Evolutionary conservation across 2,888 invertebrate species (phyloP).

Genomic region (Neoascia interrupta): DNA sequence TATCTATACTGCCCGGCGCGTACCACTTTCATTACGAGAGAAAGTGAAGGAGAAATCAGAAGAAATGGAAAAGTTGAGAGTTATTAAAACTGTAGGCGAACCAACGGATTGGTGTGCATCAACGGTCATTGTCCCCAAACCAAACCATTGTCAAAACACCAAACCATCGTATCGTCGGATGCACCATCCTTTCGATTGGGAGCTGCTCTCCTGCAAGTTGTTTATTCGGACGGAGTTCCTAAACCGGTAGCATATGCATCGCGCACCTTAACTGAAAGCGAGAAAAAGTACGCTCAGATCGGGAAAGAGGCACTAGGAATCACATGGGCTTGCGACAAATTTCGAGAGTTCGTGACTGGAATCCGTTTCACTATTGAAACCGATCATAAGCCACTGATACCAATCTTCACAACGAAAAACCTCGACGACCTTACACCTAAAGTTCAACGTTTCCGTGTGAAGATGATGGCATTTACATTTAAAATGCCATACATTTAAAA

Average conservation of each 20-base stretch:
- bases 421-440: not conserved
- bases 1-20: too few species aligned
- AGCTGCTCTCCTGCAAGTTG: too few species aligned
- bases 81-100: too few species aligned
- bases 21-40: too few species aligned
- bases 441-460: not conserved
- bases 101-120: too few species aligned
- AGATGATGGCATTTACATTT: not conserved
- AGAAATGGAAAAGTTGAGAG: too few species aligned
- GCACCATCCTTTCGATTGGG: not conserved
- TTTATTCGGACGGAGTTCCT: not conserved
- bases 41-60: too few species aligned
- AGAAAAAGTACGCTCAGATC: not conserved
- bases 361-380: not conserved
- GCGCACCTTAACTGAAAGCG: not conserved
- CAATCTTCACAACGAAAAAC: conserved; percentile 6
- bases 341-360: not conserved
- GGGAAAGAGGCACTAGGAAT: not conserved
- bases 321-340: not conserved
- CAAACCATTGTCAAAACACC: too few species aligned
- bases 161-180: not conserved
- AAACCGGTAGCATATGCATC: not conserved
- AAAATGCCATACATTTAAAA: not conserved
- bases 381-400: conserved; percentile 4
- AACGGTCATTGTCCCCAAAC: too few species aligned